These are phyloP conservation scores for Xestia ashworthii DNA, from an alignment of 2,888 invertebrate species.

Conservation along the genomic window DNA sequence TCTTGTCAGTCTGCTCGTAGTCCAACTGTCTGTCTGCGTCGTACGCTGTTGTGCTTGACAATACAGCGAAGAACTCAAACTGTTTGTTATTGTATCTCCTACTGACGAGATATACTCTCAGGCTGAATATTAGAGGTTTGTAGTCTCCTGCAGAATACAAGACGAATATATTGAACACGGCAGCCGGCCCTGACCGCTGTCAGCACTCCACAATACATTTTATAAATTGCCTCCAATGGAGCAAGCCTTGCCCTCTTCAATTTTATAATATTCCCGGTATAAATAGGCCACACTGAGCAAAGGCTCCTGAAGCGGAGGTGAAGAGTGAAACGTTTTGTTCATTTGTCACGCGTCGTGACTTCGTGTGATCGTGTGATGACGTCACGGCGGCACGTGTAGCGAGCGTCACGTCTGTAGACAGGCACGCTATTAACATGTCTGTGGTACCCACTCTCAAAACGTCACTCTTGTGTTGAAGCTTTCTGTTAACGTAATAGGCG, in stretches of 20 bases:
- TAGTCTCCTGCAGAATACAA: background rate
- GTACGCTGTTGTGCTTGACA: background rate
- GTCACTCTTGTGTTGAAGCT: background rate
- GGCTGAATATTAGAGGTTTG: background rate
- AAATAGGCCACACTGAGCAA: slow-evolving; percentile 36
- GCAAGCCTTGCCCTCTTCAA: slow-evolving; percentile 52
- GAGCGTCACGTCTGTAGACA: background rate
- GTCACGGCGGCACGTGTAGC: background rate
- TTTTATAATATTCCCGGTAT: slow-evolving; percentile 60
- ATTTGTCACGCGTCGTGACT: slow-evolving; percentile 12
- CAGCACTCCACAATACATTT: slow-evolving; percentile 69
- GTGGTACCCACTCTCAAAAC: background rate
- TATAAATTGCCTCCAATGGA: slow-evolving; percentile 68
- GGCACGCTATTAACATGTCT: background rate
- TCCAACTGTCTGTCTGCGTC: no score
- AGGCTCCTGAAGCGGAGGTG: slow-evolving; percentile 16
- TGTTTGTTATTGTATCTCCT: background rate
- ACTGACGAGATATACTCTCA: background rate
- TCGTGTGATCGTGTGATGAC: background rate
- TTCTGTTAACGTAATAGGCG: background rate
- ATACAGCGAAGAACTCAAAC: background rate
- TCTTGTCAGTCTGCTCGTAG: no score
- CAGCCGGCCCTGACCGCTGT: slow-evolving; percentile 50
- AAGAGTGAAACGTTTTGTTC: slow-evolving; percentile 21
- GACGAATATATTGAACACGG: slow-evolving; percentile 5